phyloP scores from a whole-genome alignment of 1,140 invertebrate species.

The Oryzaephilus surinamensis region DNA sequence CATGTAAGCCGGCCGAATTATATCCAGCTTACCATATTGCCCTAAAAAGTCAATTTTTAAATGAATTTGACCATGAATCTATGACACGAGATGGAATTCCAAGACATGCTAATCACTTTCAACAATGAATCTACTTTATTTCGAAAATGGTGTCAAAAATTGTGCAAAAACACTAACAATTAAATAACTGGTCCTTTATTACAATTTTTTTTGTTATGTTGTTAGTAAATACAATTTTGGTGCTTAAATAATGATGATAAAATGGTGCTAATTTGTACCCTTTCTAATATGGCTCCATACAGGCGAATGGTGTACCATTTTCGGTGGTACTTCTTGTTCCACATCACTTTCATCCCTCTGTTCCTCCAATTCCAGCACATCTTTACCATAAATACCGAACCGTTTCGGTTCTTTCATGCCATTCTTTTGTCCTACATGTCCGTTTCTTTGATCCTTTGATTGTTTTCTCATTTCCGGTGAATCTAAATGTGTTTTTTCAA shows the following conservation, averaged over 20 bases:
- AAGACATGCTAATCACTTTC: too few relatives aligned
- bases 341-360: slow-evolving; percentile 19
- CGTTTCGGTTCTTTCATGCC: slow-evolving; percentile 12
- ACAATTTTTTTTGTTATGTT: too few relatives aligned
- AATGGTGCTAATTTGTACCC: slow-evolving; percentile 31
- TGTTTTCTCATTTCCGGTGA: slow-evolving; percentile 35
- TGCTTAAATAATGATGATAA: background rate
- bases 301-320: slow-evolving; percentile 30
- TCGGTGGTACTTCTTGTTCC: slow-evolving; percentile 21
- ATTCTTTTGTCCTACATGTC: slow-evolving; percentile 12
- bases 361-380: slow-evolving; percentile 13
- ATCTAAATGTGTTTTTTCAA: slow-evolving; percentile 30
- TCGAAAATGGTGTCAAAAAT: too few relatives aligned
- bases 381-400: slow-evolving; percentile 14
- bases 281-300: slow-evolving; percentile 34
- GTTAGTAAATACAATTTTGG: too few relatives aligned
- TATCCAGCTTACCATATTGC: slow-evolving; percentile 29
- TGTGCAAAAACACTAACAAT: too few relatives aligned
- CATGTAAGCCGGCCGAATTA: slow-evolving; percentile 22
- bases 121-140: too few relatives aligned
- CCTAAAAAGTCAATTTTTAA: too few relatives aligned
- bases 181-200: too few relatives aligned
- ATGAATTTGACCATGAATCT: too few relatives aligned
- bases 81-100: too few relatives aligned
- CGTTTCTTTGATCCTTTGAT: slow-evolving; percentile 8